phyloP scores from a whole-genome alignment of 1,140 invertebrate species.

The Sinella curviseta region DNA sequence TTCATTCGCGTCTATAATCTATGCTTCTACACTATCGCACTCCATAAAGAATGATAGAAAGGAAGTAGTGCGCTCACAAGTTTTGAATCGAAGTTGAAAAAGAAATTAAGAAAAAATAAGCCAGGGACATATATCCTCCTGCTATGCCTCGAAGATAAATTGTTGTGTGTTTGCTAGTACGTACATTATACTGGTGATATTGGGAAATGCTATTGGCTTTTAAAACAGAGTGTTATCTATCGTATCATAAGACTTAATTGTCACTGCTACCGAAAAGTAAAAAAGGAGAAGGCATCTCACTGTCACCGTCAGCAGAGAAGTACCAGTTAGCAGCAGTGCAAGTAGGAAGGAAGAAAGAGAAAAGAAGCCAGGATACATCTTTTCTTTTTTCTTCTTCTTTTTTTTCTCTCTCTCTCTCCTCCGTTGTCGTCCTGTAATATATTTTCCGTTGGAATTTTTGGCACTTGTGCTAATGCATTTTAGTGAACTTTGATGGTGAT shows the following conservation, averaged over 20 bases:
- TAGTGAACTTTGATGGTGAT: conserved; percentile 25
- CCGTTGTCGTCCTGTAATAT: conserved; percentile 8
- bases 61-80: no score
- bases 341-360: background rate
- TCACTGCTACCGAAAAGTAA: background rate
- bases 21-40: no score
- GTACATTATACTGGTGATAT: background rate
- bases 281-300: no score
- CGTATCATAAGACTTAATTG: conserved; percentile 3
- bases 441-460: conserved; percentile 27
- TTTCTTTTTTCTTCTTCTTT: background rate
- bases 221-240: background rate
- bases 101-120: background rate
- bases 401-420: conserved; percentile 6
- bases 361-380: background rate
- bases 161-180: background rate
- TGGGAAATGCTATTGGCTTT: background rate
- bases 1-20: no score
- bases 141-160: background rate
- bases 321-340: background rate
- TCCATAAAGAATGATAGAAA: no score
- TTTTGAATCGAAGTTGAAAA: background rate
- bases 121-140: no score
- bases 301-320: no score
- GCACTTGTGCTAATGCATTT: conserved; percentile 27